Evolutionary conservation across 2,113 vertebrate genomes (phyloP), one percentile per base, ranked within the genome.

Genomic region (Aptenodytes patagonicus): DNA sequence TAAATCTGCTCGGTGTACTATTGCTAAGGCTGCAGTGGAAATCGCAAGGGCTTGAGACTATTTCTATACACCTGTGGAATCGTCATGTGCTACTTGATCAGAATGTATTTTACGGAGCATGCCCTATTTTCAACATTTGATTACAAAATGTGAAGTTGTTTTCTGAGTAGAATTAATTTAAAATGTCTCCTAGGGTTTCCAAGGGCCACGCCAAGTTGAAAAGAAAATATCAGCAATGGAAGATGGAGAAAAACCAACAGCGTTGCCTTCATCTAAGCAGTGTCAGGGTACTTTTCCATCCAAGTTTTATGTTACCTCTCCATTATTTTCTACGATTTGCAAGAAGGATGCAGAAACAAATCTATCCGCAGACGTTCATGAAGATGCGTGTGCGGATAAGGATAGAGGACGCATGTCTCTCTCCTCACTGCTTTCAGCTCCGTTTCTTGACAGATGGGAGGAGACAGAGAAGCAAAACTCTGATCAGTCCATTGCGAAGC

Each of bases 151-250:
- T 44, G 66, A 52, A 52, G 32, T 49, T 77, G 61, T 20, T 62
- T 73, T 83, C 52, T 64, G 34, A 62, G 22, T 83, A 87, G 83
- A 52, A 66, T 62, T 95, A 28, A 87, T 86, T 88, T 54, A 29
- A 76, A 70, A 19, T 85, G 90, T 93, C 40, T 81, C 9, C 49
- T 91, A 99, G 98, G 98, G 98, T 47, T 98, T 98, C 96, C 98
- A 94, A 93, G 97, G 76, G 87, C 98, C 98, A 57, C 97, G 97
- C 61, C 97, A 97, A 77, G 72, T 98, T 26, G 95, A 96, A 85
- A 98, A 97, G 97, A 98, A 97, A 95, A 75, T 54, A 25, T 12
- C 75, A 58, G 7, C 64, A 7, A 5, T 17, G 34, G 98, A 98
- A 92, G 94, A 90, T 31, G 38, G 62, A 55, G 78, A 58, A 55